Percentiles rank a stretch among this genome's conserved stretches.
These are phyloP conservation scores for Micrasema minimum DNA, from an alignment of 1,140 invertebrate species.

Conservation along the genomic window DNA sequence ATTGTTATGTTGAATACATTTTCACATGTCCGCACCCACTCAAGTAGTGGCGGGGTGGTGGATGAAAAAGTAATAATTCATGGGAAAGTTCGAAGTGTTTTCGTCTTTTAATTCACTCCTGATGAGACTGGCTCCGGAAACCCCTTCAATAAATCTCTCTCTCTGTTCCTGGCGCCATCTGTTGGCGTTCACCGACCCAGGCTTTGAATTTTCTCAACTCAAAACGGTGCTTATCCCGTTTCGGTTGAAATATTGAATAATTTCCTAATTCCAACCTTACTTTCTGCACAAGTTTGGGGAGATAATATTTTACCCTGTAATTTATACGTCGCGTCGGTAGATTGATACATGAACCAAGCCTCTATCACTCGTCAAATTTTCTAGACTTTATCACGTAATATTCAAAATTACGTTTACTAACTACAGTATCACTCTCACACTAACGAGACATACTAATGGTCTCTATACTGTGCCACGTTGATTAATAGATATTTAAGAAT, in stretches of 20 bases:
- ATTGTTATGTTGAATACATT: too few relatives aligned
- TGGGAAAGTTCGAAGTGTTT: slow-evolving; percentile 3
- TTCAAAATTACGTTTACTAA: too few relatives aligned
- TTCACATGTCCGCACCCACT: too few relatives aligned
- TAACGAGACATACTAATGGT: too few relatives aligned
- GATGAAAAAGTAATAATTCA: background rate
- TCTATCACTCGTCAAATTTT: too few relatives aligned
- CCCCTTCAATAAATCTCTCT: slow-evolving; percentile 1
- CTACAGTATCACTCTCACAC: too few relatives aligned
- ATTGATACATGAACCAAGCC: too few relatives aligned
- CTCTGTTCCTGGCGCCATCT: slow-evolving; percentile 3
- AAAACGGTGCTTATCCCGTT: slow-evolving; percentile 5
- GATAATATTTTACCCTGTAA: background rate
- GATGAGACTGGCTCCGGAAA: background rate
- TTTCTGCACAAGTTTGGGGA: background rate
- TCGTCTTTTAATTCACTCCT: slow-evolving; percentile 15
- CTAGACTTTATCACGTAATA: too few relatives aligned
- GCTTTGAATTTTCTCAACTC: background rate
- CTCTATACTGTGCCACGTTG: too few relatives aligned
- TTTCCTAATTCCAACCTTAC: slow-evolving; percentile 8
- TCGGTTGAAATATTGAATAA: slow-evolving; percentile 17
- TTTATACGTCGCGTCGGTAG: too few relatives aligned
- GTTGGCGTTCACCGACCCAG: background rate
- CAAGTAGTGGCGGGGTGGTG: too few relatives aligned
- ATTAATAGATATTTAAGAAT: too few relatives aligned